Evolutionary conservation across 2,888 invertebrate genomes (phyloP).

Genomic region (Conistra vaccinii): DNA sequence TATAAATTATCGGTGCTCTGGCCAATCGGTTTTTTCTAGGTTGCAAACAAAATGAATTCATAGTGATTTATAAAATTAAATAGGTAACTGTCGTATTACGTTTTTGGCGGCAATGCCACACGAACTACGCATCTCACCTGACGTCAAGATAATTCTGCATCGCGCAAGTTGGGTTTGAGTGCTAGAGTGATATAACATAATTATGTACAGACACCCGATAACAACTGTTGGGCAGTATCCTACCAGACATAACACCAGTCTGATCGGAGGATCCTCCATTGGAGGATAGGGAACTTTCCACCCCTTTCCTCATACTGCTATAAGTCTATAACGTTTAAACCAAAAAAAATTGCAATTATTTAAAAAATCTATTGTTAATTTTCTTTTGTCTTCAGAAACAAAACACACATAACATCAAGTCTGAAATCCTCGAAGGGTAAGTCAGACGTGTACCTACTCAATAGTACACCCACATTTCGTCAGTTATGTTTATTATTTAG

Average conservation of each 20-base stretch:
- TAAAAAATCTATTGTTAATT: background rate
- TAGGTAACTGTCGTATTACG: background rate
- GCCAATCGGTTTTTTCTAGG: background rate
- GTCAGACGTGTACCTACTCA: too few relatives aligned
- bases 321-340: too few relatives aligned
- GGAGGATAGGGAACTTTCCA: background rate
- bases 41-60: background rate
- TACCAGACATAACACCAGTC: background rate
- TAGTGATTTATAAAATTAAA: background rate
- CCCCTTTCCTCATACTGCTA: background rate
- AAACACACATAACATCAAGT: too few relatives aligned
- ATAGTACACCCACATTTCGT: too few relatives aligned
- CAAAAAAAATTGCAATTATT: too few relatives aligned
- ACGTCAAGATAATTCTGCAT: background rate
- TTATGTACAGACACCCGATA: background rate
- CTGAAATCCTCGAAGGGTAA: too few relatives aligned
- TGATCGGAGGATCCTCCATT: background rate
- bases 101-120: background rate
- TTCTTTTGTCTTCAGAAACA: background rate
- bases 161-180: too few relatives aligned
- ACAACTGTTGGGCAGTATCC: background rate
- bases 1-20: background rate
- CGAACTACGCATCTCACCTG: background rate
- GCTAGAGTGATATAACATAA: background rate
- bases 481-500: too few relatives aligned